Conservation (phyloP, 2,797 vertebrate genomes). For the Lacerta bilineata region DNA sequence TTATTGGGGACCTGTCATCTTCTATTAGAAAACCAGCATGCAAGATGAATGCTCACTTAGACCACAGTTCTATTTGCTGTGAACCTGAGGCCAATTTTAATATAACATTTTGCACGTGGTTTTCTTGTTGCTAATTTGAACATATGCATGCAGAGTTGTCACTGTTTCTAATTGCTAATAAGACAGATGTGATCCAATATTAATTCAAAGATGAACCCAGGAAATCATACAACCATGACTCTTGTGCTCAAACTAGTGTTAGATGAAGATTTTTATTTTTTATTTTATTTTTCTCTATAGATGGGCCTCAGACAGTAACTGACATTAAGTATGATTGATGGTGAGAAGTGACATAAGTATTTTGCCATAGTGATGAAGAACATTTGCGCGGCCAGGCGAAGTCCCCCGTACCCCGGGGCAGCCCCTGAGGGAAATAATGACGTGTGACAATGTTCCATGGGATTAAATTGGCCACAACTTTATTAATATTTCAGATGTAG, state of each 20-base stretch:
- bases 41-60: background rate
- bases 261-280: no score
- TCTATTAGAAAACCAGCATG: background rate
- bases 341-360: background rate
- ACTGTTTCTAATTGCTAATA: background rate
- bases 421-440: no score
- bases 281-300: background rate
- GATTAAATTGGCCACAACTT: no score
- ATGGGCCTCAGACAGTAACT: background rate
- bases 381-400: background rate
- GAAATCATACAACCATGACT: background rate
- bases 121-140: background rate
- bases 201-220: background rate
- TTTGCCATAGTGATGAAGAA: background rate
- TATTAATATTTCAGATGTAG: no score
- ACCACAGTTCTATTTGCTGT: background rate
- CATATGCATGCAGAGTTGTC: background rate
- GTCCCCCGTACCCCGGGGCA: no score
- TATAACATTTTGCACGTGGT: background rate
- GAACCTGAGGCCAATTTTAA: background rate
- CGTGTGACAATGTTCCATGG: no score
- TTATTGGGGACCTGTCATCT: slow-evolving; percentile 13
- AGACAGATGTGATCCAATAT: background rate
- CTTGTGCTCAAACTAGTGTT: slow-evolving; percentile 1
- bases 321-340: background rate